Base-by-base conservation (phyloP, 1,140 invertebrate species). In the Zaprionus vittiger region DNA sequence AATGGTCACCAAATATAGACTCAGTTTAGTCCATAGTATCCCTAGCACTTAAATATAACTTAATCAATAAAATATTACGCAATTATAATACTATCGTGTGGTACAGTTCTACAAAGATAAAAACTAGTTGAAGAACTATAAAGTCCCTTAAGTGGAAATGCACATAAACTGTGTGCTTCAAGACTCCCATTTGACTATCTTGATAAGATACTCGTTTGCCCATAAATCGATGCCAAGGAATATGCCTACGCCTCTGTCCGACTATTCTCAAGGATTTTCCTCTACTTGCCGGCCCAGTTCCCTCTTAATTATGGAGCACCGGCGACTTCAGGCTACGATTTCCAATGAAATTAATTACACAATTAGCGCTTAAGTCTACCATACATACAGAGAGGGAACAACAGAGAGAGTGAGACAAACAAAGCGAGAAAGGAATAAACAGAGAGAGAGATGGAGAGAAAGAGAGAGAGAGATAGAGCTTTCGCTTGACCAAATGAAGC, bases 221-320 rank as follows among this genome's bases (percentile, higher is more conserved):
- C 72, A 81, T 81, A 79, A 86, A 85, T 85, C 26, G 83, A 76
- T 59, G 68, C 52, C 37, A 81, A 81, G 65, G 44, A 38, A 75
- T 81, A 60, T 77, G 66, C 12, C 44, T 49, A 34, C 52, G 15
- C 37, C 37, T 24, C 12, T n/a, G 24, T 17, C 9, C 37, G n/a
- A 14, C 7, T 37, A 4, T 6, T 12, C 12, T 57, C 6, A 41
- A 65, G 31, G 22, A 56, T 24, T 56, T 22, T 37, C 41, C n/a
- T 6, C 14, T 24, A 24, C 17, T 62, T 11, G 49, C 47, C 26
- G 31, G 24, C 38, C 28, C 31, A 22, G 34, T 15, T 57, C 47
- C 38, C 9, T 37, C n/a, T 41, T 44, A 31, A 68, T 81, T 61
- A 84, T 64, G 55, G 62, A 12, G 22, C 14, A 38, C 9, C 68